Percentiles rank a stretch among this genome's conserved stretches.
Conservation (phyloP, 2,888 invertebrate genomes). For the Amblyjoppa fuscipennis region DNA sequence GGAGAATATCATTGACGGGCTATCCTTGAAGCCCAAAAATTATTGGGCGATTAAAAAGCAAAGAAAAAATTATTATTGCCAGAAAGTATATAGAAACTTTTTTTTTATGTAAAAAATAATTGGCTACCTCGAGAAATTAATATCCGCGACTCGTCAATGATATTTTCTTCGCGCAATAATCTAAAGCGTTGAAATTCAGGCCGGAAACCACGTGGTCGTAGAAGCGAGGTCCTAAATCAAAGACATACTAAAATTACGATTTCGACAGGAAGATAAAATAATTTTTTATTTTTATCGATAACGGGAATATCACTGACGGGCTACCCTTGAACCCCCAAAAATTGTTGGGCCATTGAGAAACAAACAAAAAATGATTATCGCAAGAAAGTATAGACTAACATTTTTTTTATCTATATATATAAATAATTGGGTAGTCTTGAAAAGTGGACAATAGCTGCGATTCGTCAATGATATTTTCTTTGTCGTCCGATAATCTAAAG, state of each 20-base stretch:
- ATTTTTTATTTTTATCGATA: background rate
- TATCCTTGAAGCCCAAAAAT: background rate
- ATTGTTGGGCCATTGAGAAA: background rate
- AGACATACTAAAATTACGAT: background rate
- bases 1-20: background rate
- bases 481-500: background rate
- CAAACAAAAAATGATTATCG: background rate
- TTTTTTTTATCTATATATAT: background rate
- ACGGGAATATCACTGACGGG: background rate
- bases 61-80: background rate
- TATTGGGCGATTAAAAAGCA: background rate
- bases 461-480: background rate
- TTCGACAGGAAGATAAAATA: background rate
- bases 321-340: background rate
- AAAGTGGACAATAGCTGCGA: background rate
- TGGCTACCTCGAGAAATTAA: background rate
- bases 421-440: background rate
- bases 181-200: background rate
- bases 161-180: background rate
- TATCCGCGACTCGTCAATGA: background rate
- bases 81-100: constrained; percentile 1
- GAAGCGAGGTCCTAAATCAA: background rate
- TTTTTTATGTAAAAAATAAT: background rate
- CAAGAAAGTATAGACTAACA: constrained; percentile 2
- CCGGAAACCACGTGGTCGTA: background rate